A percentile compares a stretch with the other conserved stretches of the same genome.
Conservation (phyloP, 2,113 vertebrate species). For the Eolophus roseicapilla region DNA sequence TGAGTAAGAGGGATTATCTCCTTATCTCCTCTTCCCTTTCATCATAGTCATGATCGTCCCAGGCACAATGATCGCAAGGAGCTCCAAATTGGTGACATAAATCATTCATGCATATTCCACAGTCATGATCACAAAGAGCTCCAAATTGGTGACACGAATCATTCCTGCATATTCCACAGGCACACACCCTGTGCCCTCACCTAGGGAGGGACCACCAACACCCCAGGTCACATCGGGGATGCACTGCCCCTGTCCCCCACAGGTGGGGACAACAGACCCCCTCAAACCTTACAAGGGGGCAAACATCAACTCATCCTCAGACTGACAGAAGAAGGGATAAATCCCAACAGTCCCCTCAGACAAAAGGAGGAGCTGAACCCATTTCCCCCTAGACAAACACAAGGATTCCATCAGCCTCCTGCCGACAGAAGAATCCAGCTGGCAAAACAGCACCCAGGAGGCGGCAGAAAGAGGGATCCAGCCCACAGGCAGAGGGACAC, state of each 20-base stretch:
- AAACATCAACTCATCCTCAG: neutral
- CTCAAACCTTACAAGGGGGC: neutral
- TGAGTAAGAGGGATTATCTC: too few species aligned
- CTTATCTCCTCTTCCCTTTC: too few species aligned
- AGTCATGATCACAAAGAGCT: too few species aligned
- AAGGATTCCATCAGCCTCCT: too few species aligned
- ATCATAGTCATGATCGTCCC: too few species aligned
- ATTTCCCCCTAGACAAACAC: neutral
- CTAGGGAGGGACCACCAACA: too few species aligned
- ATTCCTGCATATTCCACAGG: too few species aligned
- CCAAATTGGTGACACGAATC: too few species aligned
- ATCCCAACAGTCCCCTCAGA: neutral
- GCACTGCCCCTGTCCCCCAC: neutral
- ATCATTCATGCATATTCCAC: too few species aligned
- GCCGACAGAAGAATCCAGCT: neutral
- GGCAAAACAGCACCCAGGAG: neutral
- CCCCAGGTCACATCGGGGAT: rapidly evolving
- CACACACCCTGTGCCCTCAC: neutral
- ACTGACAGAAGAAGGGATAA: neutral
- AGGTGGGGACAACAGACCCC: neutral
- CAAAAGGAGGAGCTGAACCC: neutral
- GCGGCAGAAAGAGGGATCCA: neutral
- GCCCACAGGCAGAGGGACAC: neutral
- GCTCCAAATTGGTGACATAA: too few species aligned
- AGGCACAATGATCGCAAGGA: too few species aligned